Evolutionary conservation across 2,113 vertebrate species (phyloP).

Genomic region (Stegastes partitus): DNA sequence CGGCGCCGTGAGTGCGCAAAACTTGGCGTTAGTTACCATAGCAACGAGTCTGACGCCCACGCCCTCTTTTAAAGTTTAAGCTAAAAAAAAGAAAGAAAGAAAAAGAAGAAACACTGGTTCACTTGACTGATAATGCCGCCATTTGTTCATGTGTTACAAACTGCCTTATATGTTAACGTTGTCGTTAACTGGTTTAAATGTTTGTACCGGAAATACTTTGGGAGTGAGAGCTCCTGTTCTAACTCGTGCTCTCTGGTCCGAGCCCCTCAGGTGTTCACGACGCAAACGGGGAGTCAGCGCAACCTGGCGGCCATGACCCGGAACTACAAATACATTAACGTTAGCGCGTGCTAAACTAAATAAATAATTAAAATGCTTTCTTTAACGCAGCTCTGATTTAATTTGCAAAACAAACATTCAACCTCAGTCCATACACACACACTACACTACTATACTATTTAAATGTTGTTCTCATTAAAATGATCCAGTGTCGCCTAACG

Average conservation of each 20-base stretch:
- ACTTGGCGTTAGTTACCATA: constrained; percentile 10
- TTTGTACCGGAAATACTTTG: neutral
- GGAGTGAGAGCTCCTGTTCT: constrained; percentile 53
- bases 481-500: too few species aligned
- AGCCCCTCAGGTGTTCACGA: constrained; percentile 44
- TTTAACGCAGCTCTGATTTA: too few species aligned
- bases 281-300: constrained; percentile 17
- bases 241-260: neutral
- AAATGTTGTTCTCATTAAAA: too few species aligned
- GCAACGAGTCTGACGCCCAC: neutral
- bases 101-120: too few species aligned
- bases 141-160: neutral
- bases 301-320: fast-evolving
- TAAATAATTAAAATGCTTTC: neutral
- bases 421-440: too few species aligned
- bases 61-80: neutral
- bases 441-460: too few species aligned
- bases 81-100: neutral
- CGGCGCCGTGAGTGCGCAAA: neutral
- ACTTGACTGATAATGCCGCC: too few species aligned
- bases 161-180: neutral
- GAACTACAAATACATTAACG: constrained; percentile 8
- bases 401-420: too few species aligned
- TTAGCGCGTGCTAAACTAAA: neutral
- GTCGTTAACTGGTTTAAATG: neutral